Evolutionary conservation across 2,888 invertebrate genomes (phyloP).

Genomic region (Euzetes globulus): DNA sequence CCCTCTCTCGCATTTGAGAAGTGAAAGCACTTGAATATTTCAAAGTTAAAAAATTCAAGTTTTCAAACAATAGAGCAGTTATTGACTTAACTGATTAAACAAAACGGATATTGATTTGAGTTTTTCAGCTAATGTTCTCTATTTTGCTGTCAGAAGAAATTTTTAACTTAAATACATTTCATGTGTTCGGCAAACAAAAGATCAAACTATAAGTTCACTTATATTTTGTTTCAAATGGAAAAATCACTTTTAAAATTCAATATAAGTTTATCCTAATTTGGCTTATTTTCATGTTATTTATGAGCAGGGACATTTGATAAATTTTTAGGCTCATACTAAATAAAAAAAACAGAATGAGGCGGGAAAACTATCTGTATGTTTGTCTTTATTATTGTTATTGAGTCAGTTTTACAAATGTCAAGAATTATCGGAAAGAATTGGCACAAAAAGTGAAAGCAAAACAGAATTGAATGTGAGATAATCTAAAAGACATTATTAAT

Average conservation of each 20-base stretch:
- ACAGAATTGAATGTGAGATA: not conserved
- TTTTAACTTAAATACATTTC: slow-evolving; percentile 7
- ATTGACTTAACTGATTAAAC: slow-evolving; percentile 21
- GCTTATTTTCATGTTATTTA: slow-evolving; percentile 8
- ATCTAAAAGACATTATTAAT: slow-evolving; percentile 25
- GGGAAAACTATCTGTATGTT: no score
- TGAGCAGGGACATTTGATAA: not conserved
- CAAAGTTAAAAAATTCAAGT: slow-evolving; percentile 11
- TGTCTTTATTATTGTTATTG: no score
- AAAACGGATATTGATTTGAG: not conserved
- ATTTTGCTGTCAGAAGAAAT: not conserved
- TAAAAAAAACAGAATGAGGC: not conserved
- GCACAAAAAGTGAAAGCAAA: not conserved
- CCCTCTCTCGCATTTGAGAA: no score
- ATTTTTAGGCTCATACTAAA: not conserved
- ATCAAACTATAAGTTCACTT: slow-evolving; percentile 13
- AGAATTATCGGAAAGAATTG: not conserved
- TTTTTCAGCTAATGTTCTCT: slow-evolving; percentile 8
- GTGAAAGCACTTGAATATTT: slow-evolving; percentile 21
- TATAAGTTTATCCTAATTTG: slow-evolving; percentile 7
- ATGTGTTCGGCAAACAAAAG: slow-evolving; percentile 7
- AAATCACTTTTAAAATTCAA: not conserved
- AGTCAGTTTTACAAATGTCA: no score
- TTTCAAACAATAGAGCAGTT: not conserved
- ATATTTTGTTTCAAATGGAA: not conserved